Conservation (phyloP, 2,888 invertebrate species). For the Hyalella azteca region DNA sequence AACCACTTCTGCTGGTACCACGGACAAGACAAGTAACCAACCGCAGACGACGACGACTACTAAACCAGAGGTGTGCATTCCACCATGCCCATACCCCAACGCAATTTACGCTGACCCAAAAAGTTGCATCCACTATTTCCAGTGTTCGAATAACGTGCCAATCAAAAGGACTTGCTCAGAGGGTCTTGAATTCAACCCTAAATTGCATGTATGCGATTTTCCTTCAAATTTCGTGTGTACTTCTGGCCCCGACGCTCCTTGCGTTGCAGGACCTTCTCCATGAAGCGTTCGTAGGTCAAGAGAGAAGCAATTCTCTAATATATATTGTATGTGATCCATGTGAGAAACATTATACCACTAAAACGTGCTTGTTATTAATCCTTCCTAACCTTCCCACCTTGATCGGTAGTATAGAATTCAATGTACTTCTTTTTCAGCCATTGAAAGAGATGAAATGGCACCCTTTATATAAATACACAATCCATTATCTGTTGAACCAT, state of each 20-base stretch:
- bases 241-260: background rate
- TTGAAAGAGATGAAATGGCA: too few species aligned
- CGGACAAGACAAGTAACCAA: background rate
- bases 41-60: background rate
- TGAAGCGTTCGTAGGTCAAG: too few species aligned
- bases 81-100: background rate
- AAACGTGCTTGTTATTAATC: too few species aligned
- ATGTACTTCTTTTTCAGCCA: too few species aligned
- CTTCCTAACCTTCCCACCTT: too few species aligned
- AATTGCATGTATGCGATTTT: background rate
- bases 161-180: background rate
- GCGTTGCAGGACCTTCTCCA: background rate
- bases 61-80: background rate
- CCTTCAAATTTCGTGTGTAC: background rate
- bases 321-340: too few species aligned
- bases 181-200: background rate
- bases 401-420: too few species aligned
- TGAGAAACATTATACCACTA: too few species aligned
- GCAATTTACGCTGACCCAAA: background rate
- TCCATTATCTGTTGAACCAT: too few species aligned
- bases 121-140: background rate
- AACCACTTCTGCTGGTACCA: background rate
- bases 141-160: background rate
- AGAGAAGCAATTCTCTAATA: too few species aligned
- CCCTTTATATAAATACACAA: too few species aligned